Base-by-base conservation (phyloP, 2,797 vertebrate species). In the Craterocephalus amniculus region DNA sequence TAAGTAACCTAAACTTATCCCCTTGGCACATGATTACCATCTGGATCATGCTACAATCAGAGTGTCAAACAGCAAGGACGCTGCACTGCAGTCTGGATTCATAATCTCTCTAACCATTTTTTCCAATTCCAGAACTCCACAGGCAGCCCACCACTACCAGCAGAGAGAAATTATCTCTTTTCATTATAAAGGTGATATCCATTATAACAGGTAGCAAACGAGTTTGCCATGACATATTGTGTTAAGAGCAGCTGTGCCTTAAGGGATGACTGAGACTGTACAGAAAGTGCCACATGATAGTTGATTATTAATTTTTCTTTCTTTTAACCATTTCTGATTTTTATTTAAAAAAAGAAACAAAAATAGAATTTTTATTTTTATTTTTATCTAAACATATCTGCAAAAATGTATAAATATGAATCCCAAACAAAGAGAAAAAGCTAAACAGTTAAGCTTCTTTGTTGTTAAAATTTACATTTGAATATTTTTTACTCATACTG, bases 1-100 rank as follows among this genome's bases (percentile, higher is more conserved):
- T 31, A 49, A 72, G 57, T 58, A 73, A 76, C 22, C 52, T 4
- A 0, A 1, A 29, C 48, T 74, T 65, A 84, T 83, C 62, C 74
- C 38, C 40, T 3, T 55, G 83, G 77, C 84, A 85, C 81, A 85
- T 87, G 79, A 83, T 78, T 57, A 48, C 69, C 82, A 81, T 87
- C 80, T 86, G 77, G 72, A 71, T 79, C 77, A 54, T 8, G 24
- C 79, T 29, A 43, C 22, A n/a, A n/a, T n/a, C n/a, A 38, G 52
- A 6, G 63, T 62, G 62, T 63, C 40, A 40, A 61, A 61, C 78
- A 68, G 36, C 32, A 31, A 72, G 58, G 63, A 73, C 51, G n/a
- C 57, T 6, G 36, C 45, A 32, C 32, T 64, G 71, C 70, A 74
- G 65, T 29, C 48, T 63, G 58, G 57, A 58, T 36, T 74, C 31